Percentiles rank a stretch among this genome's conserved stretches.
phyloP scores from a whole-genome alignment of 2,113 vertebrate genomes.

The Gopherus evgoodei region DNA sequence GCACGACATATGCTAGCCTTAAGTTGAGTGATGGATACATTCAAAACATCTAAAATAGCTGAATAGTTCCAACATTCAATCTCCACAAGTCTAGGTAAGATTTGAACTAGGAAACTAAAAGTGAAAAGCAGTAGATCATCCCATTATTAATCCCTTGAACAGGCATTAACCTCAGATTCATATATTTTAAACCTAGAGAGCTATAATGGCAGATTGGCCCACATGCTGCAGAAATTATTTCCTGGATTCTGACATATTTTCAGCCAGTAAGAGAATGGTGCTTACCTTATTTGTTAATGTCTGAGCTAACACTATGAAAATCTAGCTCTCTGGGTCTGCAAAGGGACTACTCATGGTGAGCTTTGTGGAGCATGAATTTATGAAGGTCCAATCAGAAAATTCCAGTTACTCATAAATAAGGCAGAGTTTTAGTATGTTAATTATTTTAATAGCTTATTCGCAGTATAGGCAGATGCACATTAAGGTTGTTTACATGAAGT shows the following conservation, averaged over 20 bases:
- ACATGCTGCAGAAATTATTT: neutral
- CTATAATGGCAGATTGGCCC: too few relatives aligned
- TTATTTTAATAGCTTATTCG: neutral
- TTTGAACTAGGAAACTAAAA: neutral
- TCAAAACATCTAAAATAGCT: neutral
- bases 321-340: neutral
- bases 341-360: neutral
- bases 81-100: neutral
- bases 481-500: neutral
- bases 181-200: neutral
- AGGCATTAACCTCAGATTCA: neutral
- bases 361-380: neutral
- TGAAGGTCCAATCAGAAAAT: neutral
- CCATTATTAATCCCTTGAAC: neutral
- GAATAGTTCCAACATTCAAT: neutral
- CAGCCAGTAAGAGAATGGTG: neutral
- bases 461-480: neutral
- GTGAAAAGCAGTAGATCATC: neutral
- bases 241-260: neutral
- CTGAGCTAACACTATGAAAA: neutral
- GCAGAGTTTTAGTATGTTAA: neutral
- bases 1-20: neutral
- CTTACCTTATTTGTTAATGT: neutral
- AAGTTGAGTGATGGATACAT: neutral
- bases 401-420: neutral